Evolutionary conservation across 2,888 invertebrate genomes (phyloP), one percentile per base, ranked within the genome.

Genomic region (Drosophila meridiana): DNA sequence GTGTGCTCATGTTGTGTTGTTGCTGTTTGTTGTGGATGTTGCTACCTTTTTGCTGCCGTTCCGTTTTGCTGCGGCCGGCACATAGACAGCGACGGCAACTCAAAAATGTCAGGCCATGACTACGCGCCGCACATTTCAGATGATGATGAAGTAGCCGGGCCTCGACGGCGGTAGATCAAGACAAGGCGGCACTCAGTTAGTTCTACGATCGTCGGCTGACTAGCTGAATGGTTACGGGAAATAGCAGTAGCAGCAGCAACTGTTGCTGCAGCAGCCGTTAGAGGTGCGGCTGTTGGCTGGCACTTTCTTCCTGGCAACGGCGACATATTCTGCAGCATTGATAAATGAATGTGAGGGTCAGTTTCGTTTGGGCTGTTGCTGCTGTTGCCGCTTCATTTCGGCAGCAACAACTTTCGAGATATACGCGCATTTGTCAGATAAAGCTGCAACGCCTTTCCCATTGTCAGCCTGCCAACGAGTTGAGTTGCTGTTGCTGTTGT

Each of bases 341-440:
- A 90, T 90, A 87, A 87, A 87, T 87, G 90, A 87, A 87, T 87
- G 90, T 83, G 89, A 89, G 89, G 85, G 89, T 85, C 85, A 85
- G 89, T 89, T 85, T 73, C 72, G 75, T 80, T 85, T 72, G 36
- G 34, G 63, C n/a, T 40, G 62, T 45, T 66, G 32, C 30, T 5
- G 58, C 52, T 53, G 66, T 55, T 65, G 70, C 74, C 59, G 73
- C 69, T 64, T 32, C 73, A 71, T 66, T 66, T 60, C 71, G 60
- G 80, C 83, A 75, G 72, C 83, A 82, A 65, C 80, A 84, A 87
- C 85, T 85, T 85, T 85, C 89, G 64, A 85, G 85, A 85, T 85
- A 84, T 83, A 87, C 84, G 82, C 89, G 87, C 82, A 87, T 89
- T 85, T 85, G 84, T 85, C 84, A 85, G 89, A 85, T 85, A 85